Conservation (phyloP, 2,797 vertebrate species). For the Enteromius afrohamiltoni region DNA sequence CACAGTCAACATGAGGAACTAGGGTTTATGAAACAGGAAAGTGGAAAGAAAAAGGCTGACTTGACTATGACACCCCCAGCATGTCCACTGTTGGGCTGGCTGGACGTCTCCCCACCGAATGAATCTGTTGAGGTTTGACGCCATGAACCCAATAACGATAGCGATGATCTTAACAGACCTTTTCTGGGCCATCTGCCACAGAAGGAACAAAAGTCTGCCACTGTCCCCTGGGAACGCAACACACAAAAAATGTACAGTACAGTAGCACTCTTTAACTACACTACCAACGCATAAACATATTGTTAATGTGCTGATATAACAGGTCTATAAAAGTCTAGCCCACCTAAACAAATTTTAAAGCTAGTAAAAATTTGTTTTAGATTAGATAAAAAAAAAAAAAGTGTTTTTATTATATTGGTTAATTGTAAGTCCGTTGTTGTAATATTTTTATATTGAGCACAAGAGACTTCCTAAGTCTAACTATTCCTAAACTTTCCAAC, state of each 20-base stretch:
- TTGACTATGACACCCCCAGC: constrained; percentile 3
- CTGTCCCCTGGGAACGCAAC: constrained; percentile 26
- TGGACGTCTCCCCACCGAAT: neutral
- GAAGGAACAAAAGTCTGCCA: constrained; percentile 32
- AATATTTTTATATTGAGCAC: neutral
- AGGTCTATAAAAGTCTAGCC: neutral
- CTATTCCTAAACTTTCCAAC: neutral
- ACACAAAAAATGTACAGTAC: constrained; percentile 21
- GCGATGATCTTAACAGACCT: constrained; percentile 50
- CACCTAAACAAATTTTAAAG: neutral
- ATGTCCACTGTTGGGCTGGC: constrained; percentile 8
- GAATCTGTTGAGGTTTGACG: constrained; percentile 40
- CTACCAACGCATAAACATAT: neutral
- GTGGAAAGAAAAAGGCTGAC: constrained; percentile 16
- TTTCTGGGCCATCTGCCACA: constrained; percentile 51
- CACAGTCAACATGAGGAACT: constrained; percentile 9
- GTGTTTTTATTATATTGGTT: no score
- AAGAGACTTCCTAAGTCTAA: neutral
- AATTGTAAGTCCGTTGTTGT: no score
- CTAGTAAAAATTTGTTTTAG: no score
- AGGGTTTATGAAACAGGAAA: constrained; percentile 8
- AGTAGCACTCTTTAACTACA: neutral
- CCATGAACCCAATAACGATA: constrained; percentile 56
- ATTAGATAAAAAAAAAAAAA: no score
- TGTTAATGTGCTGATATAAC: neutral